Evolutionary conservation across 1,140 invertebrate genomes (phyloP).

Genomic region (Plutomurus gul): DNA sequence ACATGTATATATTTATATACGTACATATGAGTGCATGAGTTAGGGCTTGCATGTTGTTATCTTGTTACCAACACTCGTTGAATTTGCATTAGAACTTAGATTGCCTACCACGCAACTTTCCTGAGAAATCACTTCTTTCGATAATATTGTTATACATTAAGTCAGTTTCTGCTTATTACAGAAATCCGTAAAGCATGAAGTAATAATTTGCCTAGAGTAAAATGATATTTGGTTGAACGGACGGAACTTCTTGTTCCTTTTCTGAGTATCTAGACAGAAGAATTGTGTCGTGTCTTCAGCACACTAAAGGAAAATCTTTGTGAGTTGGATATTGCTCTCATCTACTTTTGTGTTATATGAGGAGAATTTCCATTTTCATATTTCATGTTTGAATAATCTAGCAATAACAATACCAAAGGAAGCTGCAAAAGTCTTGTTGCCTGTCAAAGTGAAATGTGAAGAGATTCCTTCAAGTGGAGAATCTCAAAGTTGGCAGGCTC

Average conservation of each 20-base stretch:
- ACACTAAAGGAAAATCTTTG: too few relatives aligned
- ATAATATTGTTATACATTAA: not conserved
- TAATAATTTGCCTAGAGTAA: not conserved
- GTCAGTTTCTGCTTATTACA: not conserved
- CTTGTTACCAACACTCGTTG: too few relatives aligned
- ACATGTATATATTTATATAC: too few relatives aligned
- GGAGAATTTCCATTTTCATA: conserved; percentile 3
- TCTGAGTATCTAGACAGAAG: too few relatives aligned
- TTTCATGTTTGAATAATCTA: conserved; percentile 1
- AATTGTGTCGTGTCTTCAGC: too few relatives aligned
- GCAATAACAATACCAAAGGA: not conserved
- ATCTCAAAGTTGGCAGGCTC: conserved; percentile 7
- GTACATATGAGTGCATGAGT: too few relatives aligned
- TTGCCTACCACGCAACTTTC: too few relatives aligned
- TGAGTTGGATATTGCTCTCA: too few relatives aligned
- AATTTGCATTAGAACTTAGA: too few relatives aligned
- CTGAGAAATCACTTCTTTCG: not conserved
- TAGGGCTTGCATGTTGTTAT: too few relatives aligned
- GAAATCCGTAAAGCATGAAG: conserved; percentile 13
- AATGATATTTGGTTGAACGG: not conserved
- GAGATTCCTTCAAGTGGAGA: not conserved
- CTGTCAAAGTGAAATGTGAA: not conserved
- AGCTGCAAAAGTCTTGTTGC: not conserved
- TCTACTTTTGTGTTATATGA: too few relatives aligned
- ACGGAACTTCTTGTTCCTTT: too few relatives aligned